Conservation (phyloP, 2,797 vertebrate species). For the Tangara arthus region DNA sequence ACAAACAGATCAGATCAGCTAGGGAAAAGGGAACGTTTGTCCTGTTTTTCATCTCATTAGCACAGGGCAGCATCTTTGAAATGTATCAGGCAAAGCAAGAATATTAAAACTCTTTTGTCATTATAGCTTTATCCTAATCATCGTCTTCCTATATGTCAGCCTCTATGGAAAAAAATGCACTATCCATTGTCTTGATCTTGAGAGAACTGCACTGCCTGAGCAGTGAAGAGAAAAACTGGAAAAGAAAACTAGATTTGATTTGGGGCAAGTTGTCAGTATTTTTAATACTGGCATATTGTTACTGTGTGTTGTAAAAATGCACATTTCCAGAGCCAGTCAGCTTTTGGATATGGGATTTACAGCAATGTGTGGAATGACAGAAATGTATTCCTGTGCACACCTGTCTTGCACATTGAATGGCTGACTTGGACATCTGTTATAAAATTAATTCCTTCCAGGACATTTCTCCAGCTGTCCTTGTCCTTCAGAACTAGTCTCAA, state of each 20-base stretch:
- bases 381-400: neutral
- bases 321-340: neutral
- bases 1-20: neutral
- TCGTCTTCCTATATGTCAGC: neutral
- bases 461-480: neutral
- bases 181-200: neutral
- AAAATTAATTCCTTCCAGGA: neutral
- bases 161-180: neutral
- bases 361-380: neutral
- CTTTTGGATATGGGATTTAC: neutral
- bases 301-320: neutral
- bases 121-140: neutral
- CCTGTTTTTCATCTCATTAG: neutral
- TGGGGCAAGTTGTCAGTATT: neutral
- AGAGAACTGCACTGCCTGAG: neutral
- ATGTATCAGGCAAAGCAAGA: neutral
- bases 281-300: neutral
- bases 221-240: neutral
- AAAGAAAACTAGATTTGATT: neutral
- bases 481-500: neutral
- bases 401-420: neutral
- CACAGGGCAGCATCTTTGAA: neutral
- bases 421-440: neutral
- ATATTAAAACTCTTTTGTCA: neutral
- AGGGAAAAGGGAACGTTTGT: neutral